phyloP scores from a whole-genome alignment of 2,113 vertebrate species.

The Melanerpes aurifrons region DNA sequence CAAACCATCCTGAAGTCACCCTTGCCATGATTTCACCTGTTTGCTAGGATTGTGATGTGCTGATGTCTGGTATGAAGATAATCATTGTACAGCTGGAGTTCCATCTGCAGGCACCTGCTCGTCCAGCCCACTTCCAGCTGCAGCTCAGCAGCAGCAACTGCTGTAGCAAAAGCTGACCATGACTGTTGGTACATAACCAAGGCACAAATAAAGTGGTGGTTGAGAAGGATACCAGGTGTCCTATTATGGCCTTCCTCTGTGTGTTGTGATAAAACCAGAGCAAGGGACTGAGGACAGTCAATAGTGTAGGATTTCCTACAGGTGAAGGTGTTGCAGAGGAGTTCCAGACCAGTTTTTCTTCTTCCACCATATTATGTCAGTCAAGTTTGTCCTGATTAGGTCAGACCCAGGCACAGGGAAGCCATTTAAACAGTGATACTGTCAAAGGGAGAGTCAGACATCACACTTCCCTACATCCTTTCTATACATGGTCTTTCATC shows the following conservation, averaged over 20 bases:
- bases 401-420: not conserved
- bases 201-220: not conserved
- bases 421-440: not conserved
- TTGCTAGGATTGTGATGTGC: not conserved
- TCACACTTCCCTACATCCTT: not conserved
- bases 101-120: not conserved
- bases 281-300: rapidly evolving
- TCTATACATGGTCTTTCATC: not conserved
- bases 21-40: not conserved
- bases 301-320: not conserved
- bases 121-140: not conserved
- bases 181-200: not conserved
- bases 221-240: not conserved
- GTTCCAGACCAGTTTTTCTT: not conserved
- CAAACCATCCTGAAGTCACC: not conserved
- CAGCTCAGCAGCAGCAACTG: not conserved
- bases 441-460: not conserved
- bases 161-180: not conserved
- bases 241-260: not conserved
- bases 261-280: not conserved
- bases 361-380: not conserved
- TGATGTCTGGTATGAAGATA: not conserved
- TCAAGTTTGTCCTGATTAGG: not conserved
- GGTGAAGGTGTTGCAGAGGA: not conserved
- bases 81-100: not conserved